These are phyloP conservation scores for Capreolus pygargus DNA, from an alignment of 2,113 vertebrate genomes.

Conservation along the genomic window DNA sequence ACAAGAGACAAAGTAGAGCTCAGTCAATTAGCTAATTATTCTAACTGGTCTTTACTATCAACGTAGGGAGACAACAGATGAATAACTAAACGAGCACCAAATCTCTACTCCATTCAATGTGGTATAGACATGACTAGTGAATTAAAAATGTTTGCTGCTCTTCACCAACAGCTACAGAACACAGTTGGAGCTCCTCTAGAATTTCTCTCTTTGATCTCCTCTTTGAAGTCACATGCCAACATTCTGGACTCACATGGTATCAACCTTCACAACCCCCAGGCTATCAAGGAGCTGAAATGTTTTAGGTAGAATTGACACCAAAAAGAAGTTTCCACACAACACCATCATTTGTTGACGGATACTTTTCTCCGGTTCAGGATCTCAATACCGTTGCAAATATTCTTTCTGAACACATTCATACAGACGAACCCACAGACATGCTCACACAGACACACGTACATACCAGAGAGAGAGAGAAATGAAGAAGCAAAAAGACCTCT, in stretches of 20 bases:
- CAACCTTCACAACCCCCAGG: neutral
- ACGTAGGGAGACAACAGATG: neutral
- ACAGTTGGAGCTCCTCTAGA: conserved; percentile 2
- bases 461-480: neutral
- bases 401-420: neutral
- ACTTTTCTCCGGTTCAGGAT: neutral
- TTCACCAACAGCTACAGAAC: conserved; percentile 5
- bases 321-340: neutral
- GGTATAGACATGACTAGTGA: neutral
- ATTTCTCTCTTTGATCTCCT: conserved; percentile 51
- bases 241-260: neutral
- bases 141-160: conserved; percentile 7
- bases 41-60: neutral
- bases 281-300: neutral
- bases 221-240: conserved; percentile 17
- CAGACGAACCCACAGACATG: neutral
- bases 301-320: neutral
- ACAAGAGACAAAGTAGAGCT: neutral
- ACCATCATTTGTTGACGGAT: neutral
- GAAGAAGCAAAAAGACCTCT: neutral
- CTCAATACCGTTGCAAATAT: neutral
- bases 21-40: neutral
- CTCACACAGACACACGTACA: neutral
- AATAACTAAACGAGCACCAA: neutral
- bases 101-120: neutral